These are phyloP conservation scores for Subacronicta megacephala DNA, from an alignment of 2,888 invertebrate genomes.

Conservation along the genomic window DNA sequence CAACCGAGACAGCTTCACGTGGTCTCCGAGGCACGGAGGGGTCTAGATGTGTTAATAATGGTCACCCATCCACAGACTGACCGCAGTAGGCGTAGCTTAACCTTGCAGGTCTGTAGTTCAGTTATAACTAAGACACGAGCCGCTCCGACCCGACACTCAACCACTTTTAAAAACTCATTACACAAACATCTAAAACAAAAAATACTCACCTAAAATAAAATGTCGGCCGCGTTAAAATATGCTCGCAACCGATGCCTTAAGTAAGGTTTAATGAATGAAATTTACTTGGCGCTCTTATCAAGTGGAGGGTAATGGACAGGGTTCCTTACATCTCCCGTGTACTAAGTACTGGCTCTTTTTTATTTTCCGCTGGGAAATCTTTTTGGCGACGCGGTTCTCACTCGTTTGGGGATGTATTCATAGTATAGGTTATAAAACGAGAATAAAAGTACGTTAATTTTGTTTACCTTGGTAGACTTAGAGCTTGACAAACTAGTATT, in stretches of 20 bases:
- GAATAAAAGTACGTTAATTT: too few species aligned
- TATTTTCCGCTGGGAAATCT: conserved; percentile 62
- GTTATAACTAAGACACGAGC: too few species aligned
- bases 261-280: conserved; percentile 53
- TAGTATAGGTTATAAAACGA: conserved; percentile 28
- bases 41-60: too few species aligned
- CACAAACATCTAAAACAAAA: conserved; percentile 4
- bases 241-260: conserved; percentile 24
- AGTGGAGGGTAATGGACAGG: conserved; percentile 46
- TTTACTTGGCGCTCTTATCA: conserved; percentile 51
- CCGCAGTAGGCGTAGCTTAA: too few species aligned
- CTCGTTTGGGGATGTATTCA: conserved; percentile 43
- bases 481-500: too few species aligned
- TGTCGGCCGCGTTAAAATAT: conserved; percentile 6
- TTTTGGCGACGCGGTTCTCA: conserved; percentile 52
- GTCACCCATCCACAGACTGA: too few species aligned
- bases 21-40: too few species aligned
- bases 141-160: too few species aligned
- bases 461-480: too few species aligned
- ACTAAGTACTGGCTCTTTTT: conserved; percentile 52
- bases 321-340: conserved; percentile 47
- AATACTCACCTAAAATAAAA: background rate
- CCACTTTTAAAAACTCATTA: conserved; percentile 3
- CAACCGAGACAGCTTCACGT: too few species aligned
- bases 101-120: too few species aligned